Conservation (phyloP, 1,140 invertebrate genomes). For the Ganaspis sp. region DNA sequence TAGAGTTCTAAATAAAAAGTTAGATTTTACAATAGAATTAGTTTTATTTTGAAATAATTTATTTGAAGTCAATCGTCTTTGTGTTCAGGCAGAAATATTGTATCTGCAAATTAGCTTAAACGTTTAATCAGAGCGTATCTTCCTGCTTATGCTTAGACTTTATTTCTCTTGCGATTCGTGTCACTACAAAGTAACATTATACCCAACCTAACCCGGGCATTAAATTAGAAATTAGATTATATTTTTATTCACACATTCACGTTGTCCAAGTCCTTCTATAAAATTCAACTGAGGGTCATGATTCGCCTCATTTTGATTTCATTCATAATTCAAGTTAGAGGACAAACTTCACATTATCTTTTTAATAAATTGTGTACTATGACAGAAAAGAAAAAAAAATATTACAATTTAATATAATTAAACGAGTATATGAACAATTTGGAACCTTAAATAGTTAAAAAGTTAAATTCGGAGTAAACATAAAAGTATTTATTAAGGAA, state of each 20-base stretch:
- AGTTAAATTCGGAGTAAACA: too few relatives aligned
- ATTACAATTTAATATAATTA: too few relatives aligned
- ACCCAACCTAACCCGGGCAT: neutral
- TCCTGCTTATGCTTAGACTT: constrained; percentile 37
- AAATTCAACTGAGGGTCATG: constrained; percentile 61
- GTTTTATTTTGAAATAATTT: too few relatives aligned
- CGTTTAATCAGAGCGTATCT: constrained; percentile 55
- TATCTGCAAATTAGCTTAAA: constrained; percentile 46
- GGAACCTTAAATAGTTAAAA: too few relatives aligned
- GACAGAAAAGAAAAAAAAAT: too few relatives aligned
- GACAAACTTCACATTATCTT: constrained; percentile 33
- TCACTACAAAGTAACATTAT: neutral
- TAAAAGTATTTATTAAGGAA: too few relatives aligned
- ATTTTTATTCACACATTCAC: constrained; percentile 39
- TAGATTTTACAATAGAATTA: too few relatives aligned
- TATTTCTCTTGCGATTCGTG: constrained; percentile 25
- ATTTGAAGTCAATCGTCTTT: neutral
- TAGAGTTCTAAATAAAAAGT: too few relatives aligned
- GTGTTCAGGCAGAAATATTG: neutral
- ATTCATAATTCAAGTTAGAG: constrained; percentile 60
- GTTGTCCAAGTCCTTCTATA: constrained; percentile 43
- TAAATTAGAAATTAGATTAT: neutral
- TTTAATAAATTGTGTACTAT: too few relatives aligned
- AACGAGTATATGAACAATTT: too few relatives aligned
- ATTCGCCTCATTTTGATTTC: constrained; percentile 63